A percentile compares a stretch with the other conserved stretches of the same genome.
Conservation (phyloP, 2,888 invertebrate genomes). For the Drosophila testacea region DNA sequence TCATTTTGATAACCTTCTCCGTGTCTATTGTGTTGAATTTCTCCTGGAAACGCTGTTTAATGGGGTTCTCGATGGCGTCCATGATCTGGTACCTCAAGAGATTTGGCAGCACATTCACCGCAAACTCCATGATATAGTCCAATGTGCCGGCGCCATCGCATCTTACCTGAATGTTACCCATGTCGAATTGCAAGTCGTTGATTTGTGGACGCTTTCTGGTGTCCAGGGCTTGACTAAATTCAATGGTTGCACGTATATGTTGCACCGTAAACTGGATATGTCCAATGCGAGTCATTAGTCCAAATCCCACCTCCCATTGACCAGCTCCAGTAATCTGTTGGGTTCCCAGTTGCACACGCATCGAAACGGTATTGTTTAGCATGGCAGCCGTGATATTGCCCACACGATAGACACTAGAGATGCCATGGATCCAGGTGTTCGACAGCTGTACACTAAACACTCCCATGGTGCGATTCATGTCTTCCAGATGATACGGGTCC, state of each 20-base stretch:
- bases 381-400: constrained; percentile 91
- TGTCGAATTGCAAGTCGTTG: constrained; percentile 91
- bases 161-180: constrained; percentile 93
- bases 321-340: constrained; percentile 91
- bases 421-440: constrained; percentile 92
- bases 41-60: constrained; percentile 90
- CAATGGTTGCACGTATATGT: constrained; percentile 89
- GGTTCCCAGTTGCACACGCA: constrained; percentile 90
- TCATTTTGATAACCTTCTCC: constrained; percentile 90
- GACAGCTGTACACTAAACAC: constrained; percentile 89
- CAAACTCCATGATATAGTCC: constrained; percentile 93
- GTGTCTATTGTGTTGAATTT: constrained; percentile 90
- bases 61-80: constrained; percentile 92
- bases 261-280: constrained; percentile 92
- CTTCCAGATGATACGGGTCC: constrained; percentile 91
- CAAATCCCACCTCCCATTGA: constrained; percentile 91
- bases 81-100: constrained; percentile 94
- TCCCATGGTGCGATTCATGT: constrained; percentile 90
- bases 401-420: constrained; percentile 92
- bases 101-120: constrained; percentile 93
- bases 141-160: constrained; percentile 94
- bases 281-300: constrained; percentile 89
- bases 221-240: constrained; percentile 91
- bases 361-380: constrained; percentile 88
- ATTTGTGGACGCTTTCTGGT: constrained; percentile 90